Evolutionary conservation across 2,888 invertebrate species (phyloP).

Genomic region (Rhyacophila evoluta): DNA sequence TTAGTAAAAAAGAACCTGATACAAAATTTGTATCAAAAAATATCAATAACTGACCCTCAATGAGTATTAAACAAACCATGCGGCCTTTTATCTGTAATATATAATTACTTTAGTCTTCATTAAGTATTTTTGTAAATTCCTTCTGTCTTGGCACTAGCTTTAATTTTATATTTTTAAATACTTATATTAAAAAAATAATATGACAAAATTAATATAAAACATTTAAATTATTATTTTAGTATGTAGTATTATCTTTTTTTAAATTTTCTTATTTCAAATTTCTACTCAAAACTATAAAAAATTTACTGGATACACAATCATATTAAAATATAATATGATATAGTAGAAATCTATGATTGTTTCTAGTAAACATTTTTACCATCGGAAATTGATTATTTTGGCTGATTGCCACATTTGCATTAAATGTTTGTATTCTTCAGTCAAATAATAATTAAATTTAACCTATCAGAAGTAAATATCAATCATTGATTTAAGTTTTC

Average conservation of each 20-base stretch:
- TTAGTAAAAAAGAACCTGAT: not conserved
- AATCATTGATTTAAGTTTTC: too few species aligned
- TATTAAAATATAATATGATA: too few species aligned
- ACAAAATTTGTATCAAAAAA: too few species aligned
- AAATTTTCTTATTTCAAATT: not conserved
- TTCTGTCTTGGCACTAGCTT: slow-evolving; percentile 33
- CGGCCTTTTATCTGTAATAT: not conserved
- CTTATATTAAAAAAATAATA: slow-evolving; percentile 35
- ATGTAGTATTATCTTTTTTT: not conserved
- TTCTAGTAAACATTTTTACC: too few species aligned
- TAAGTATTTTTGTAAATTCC: not conserved
- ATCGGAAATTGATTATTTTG: too few species aligned
- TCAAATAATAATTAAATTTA: too few species aligned
- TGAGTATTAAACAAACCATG: not conserved
- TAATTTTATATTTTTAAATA: slow-evolving; percentile 33
- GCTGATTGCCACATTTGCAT: too few species aligned
- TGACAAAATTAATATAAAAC: slow-evolving; percentile 46
- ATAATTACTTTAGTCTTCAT: not conserved
- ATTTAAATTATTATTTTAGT: slow-evolving; percentile 43
- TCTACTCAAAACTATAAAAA: not conserved
- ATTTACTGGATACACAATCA: too few species aligned
- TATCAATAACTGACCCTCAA: too few species aligned
- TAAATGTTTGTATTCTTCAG: too few species aligned
- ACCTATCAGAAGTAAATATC: too few species aligned
- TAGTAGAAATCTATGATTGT: too few species aligned